Conservation (phyloP, 2,113 vertebrate species). For the Hymenochirus boettgeri region DNA sequence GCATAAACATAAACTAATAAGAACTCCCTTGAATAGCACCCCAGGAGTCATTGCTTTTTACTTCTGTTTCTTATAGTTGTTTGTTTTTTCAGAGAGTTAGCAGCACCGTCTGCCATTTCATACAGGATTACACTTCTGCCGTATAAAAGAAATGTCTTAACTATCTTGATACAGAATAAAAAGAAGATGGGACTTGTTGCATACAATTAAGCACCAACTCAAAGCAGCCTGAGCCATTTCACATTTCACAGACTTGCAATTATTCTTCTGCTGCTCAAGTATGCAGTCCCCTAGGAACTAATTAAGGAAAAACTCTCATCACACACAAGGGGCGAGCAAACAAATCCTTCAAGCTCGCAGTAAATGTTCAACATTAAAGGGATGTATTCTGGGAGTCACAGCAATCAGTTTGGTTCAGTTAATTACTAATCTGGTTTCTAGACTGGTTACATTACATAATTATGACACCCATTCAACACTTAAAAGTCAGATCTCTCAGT, state of each 20-base stretch:
- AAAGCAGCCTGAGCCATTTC: constrained; percentile 78
- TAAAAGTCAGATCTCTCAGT: constrained; percentile 61
- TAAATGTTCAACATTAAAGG: constrained; percentile 84
- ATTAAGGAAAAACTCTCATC: constrained; percentile 85
- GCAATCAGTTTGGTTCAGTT: constrained; percentile 76
- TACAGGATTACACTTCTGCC: constrained; percentile 54
- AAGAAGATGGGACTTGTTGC: constrained; percentile 79
- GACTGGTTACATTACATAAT: constrained; percentile 75
- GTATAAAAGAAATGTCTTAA: constrained; percentile 68
- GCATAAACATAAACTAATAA: constrained; percentile 35
- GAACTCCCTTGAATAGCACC: constrained; percentile 11
- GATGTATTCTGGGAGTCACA: constrained; percentile 74
- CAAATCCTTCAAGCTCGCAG: constrained; percentile 86
- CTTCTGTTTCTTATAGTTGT: constrained; percentile 17
- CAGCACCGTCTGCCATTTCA: constrained; percentile 9
- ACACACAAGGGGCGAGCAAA: constrained; percentile 80
- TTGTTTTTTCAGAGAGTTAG: constrained; percentile 23
- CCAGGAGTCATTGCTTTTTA: constrained; percentile 19
- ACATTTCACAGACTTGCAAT: constrained; percentile 82
- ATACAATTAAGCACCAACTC: constrained; percentile 72
- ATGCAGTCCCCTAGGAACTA: constrained; percentile 80
- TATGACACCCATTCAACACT: constrained; percentile 73
- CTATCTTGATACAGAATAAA: constrained; percentile 75
- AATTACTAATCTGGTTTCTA: constrained; percentile 80
- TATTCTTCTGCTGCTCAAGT: constrained; percentile 83